phyloP scores from a whole-genome alignment of 2,888 invertebrate species.

The Drosophila kambysellisi region DNA sequence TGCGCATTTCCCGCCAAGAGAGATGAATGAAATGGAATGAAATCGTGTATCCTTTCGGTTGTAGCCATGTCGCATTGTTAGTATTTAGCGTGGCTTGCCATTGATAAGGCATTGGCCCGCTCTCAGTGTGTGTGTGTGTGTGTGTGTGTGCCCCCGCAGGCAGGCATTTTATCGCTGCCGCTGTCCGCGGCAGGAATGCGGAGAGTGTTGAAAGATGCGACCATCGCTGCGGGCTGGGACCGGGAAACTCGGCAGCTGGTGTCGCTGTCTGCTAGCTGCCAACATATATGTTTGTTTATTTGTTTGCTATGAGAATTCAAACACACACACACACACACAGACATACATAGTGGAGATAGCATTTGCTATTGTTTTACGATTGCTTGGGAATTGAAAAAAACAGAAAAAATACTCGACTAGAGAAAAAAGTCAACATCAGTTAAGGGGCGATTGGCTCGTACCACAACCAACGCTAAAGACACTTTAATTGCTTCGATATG shows the following conservation, averaged over 20 bases:
- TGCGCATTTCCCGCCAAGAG: constrained; percentile 56
- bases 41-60: constrained; percentile 51
- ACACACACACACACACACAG: constrained; percentile 26
- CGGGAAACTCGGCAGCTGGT: constrained; percentile 77
- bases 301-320: constrained; percentile 64
- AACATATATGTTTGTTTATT: constrained; percentile 62
- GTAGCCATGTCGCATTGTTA: constrained; percentile 45
- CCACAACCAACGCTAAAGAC: constrained; percentile 69
- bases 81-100: constrained; percentile 56
- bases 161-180: constrained; percentile 67
- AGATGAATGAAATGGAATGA: constrained; percentile 67
- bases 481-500: constrained; percentile 73
- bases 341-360: constrained; percentile 61
- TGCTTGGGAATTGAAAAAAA: constrained; percentile 63
- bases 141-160: constrained; percentile 26
- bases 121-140: neutral
- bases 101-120: constrained; percentile 76
- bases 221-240: constrained; percentile 65
- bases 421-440: constrained; percentile 53
- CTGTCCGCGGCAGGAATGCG: constrained; percentile 11
- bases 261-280: constrained; percentile 42
- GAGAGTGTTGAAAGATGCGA: constrained; percentile 54
- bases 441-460: constrained; percentile 23
- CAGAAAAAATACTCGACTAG: constrained; percentile 5
- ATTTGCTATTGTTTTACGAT: constrained; percentile 77